Conservation (phyloP, 2,797 vertebrate species). For the Thunnus albacares region DNA sequence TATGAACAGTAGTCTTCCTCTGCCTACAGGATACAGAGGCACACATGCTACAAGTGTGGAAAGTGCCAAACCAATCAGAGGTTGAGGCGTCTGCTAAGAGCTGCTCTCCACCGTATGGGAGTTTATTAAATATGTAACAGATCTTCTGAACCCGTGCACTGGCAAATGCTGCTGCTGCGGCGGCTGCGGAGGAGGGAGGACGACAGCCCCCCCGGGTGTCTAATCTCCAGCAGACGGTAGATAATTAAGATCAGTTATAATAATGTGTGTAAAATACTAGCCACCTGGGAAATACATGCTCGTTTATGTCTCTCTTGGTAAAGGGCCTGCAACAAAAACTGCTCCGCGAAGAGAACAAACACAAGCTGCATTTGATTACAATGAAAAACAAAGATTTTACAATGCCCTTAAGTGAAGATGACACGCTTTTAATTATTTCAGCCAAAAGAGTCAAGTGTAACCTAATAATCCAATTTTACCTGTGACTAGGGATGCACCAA, state of each 20-base stretch:
- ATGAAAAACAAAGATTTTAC: slow-evolving; percentile 23
- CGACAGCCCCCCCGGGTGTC: slow-evolving; percentile 26
- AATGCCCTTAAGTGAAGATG: not conserved
- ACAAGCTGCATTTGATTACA: slow-evolving; percentile 4
- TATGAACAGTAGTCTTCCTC: not conserved
- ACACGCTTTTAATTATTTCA: not conserved
- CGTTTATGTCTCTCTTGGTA: slow-evolving; percentile 37
- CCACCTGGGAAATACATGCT: slow-evolving; percentile 45
- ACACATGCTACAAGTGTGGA: slow-evolving; percentile 16
- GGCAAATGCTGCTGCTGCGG: slow-evolving; percentile 19
- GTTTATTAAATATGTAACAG: slow-evolving; percentile 65
- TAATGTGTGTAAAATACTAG: slow-evolving; percentile 65
- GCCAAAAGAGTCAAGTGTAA: not conserved
- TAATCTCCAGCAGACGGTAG: slow-evolving; percentile 56
- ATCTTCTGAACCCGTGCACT: slow-evolving; percentile 47
- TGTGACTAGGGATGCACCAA: not conserved
- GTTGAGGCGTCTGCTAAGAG: slow-evolving; percentile 24
- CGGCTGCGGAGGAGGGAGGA: not conserved
- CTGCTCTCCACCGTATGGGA: slow-evolving; percentile 27
- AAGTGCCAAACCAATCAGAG: slow-evolving; percentile 37
- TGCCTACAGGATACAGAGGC: slow-evolving; percentile 1
- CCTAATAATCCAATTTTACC: not conserved
- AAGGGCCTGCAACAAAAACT: slow-evolving; percentile 35
- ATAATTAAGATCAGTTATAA: slow-evolving; percentile 72
- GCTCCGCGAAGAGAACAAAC: slow-evolving; percentile 30